A percentile compares a stretch with the other conserved stretches of the same genome.
These are phyloP conservation scores for Ephydatia muelleri DNA, from an alignment of 37 sponge, comb jelly and placozoan genomes.

Conservation along the genomic window DNA sequence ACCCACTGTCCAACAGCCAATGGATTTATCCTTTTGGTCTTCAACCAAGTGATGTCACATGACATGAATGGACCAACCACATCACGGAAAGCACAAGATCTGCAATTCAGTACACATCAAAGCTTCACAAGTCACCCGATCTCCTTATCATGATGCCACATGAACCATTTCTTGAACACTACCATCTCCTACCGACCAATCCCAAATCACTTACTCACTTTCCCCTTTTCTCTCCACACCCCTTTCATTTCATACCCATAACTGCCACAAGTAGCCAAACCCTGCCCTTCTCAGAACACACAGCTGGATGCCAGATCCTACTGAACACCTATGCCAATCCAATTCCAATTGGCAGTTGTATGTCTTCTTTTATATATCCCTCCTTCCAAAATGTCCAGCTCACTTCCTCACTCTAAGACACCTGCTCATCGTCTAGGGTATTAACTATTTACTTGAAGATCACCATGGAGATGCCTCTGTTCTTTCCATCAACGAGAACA, in stretches of 20 bases:
- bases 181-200: too few relatives aligned
- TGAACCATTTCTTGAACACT: too few relatives aligned
- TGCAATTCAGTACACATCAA: neutral
- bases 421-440: neutral
- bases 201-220: too few relatives aligned
- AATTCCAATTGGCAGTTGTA: neutral
- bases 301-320: neutral
- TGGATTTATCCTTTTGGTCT: slow-evolving; percentile 52
- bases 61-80: slow-evolving; percentile 30
- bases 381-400: neutral
- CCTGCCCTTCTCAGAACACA: neutral
- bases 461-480: slow-evolving; percentile 56
- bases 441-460: slow-evolving; percentile 67
- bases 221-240: too few relatives aligned
- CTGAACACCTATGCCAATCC: neutral
- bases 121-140: too few relatives aligned
- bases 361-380: neutral
- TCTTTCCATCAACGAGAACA: slow-evolving; percentile 71
- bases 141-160: too few relatives aligned
- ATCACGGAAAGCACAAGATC: slow-evolving; percentile 83
- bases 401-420: neutral
- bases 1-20: slow-evolving; percentile 80
- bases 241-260: too few relatives aligned
- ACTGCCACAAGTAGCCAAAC: neutral
- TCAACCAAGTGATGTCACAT: slow-evolving; percentile 82